Evolutionary conservation across 2,888 invertebrate species (phyloP), one percentile per base, ranked within the genome.

Genomic region (Autographa pulchrina): DNA sequence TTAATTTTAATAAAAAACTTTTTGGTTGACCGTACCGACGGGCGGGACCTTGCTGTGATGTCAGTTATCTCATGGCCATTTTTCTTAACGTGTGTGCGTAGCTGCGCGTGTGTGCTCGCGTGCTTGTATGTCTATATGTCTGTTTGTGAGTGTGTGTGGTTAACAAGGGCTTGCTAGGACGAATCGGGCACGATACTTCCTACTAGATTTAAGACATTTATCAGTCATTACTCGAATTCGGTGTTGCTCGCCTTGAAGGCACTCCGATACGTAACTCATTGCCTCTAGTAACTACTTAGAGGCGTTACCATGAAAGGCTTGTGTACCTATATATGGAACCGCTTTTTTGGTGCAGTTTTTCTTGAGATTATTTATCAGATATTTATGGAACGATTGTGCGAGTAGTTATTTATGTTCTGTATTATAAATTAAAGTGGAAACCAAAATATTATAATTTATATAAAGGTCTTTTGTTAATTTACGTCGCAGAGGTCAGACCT

Each of bases 21-120:
- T 88, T 91, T 74, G 91, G 89, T 89, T 83, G 82, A 85, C 93
- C 56, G 83, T 95, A 93, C 92, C 54, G 72, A 72, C 78, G 74
- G 84, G 82, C 81, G 90, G 90, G 93, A 93, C 95, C 95, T 95
- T 94, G 94, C 88, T 90, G 91, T 93, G 92, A 92, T 93, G 94
- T 92, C 92, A 93, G 94, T 92, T 94, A 94, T 94, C 94, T 95
- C 95, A 95, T 88, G 94, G 94, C 89, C 94, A 86, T 89, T 85
- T 87, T 88, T 84, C 81, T 86, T 65, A 48, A 62, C 75, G 70
- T 79, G 84, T 84, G 88, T 80, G 82, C 68, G 83, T 62, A 20
- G 54, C 31, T 74, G 75, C 75, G 73, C 63, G 58, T 67, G 68
- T 78, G 63, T 74, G 77, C 77, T 70, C 70, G 75, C 65, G 82